These are phyloP conservation scores for Platalea minor DNA, from an alignment of 2,797 vertebrate genomes.

Conservation along the genomic window DNA sequence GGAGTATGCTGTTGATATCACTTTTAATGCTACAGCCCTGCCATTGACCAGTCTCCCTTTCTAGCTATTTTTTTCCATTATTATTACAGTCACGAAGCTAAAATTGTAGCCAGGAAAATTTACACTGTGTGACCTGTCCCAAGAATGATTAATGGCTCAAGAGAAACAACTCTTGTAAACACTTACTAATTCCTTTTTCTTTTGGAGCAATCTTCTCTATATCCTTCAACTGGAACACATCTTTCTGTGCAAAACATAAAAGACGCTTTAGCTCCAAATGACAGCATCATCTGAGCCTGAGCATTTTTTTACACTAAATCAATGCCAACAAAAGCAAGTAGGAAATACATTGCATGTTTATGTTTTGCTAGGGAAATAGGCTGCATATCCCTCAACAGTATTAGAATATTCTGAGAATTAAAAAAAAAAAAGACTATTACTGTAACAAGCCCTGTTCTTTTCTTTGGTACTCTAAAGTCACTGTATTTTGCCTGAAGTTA, in stretches of 20 bases:
- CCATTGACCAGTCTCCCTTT: not conserved
- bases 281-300: not conserved
- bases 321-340: not conserved
- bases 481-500: not conserved
- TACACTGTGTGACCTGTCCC: not conserved
- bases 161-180: not conserved
- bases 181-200: conserved; percentile 97
- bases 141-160: not conserved
- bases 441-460: not conserved
- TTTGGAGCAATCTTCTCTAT: conserved; percentile 98
- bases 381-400: not conserved
- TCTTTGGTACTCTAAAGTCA: not conserved
- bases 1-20: not conserved
- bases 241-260: conserved; percentile 83
- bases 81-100: not conserved
- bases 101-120: not conserved
- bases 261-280: not conserved
- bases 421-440: not conserved
- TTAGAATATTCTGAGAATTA: not conserved
- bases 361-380: not conserved
- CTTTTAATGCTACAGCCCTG: not conserved
- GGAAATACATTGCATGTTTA: not conserved
- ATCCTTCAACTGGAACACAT: conserved; percentile 97
- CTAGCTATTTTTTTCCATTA: not conserved
- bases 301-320: not conserved